A percentile compares a stretch with the other conserved stretches of the same genome.
phyloP scores from a whole-genome alignment of 1,140 invertebrate genomes.

The Pseudomyrmex pallidus region DNA sequence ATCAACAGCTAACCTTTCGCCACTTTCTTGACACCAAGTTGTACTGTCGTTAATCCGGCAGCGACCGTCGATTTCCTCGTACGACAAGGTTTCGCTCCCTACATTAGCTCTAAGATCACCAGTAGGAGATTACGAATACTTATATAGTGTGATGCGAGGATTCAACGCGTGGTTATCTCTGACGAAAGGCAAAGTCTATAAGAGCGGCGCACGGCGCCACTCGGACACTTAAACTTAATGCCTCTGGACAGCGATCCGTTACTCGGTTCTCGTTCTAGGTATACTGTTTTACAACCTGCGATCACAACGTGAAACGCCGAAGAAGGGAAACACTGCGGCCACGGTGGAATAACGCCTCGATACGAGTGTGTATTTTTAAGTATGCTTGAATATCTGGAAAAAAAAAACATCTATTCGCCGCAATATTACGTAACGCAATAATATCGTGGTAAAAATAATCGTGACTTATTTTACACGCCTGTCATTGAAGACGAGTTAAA shows the following conservation, averaged over 20 bases:
- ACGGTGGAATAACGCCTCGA: neutral
- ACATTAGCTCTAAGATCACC: slow-evolving; percentile 16
- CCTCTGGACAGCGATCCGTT: slow-evolving; percentile 59
- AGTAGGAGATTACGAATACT: slow-evolving; percentile 15
- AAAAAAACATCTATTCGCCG: slow-evolving; percentile 4
- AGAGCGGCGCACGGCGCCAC: slow-evolving; percentile 59
- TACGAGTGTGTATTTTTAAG: neutral
- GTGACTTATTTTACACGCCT: slow-evolving; percentile 2
- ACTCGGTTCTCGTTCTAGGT: slow-evolving; percentile 31
- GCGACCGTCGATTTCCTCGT: slow-evolving; percentile 17
- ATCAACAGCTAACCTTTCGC: slow-evolving; percentile 47
- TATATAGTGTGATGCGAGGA: neutral
- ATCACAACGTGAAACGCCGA: neutral
- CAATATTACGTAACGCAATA: too few relatives aligned
- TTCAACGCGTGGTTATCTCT: slow-evolving; percentile 1
- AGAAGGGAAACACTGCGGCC: neutral
- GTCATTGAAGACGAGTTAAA: slow-evolving; percentile 3
- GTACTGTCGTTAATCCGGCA: slow-evolving; percentile 56
- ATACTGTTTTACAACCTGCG: slow-evolving; percentile 31
- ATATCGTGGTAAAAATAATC: too few relatives aligned
- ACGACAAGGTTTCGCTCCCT: slow-evolving; percentile 18
- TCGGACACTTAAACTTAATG: slow-evolving; percentile 67
- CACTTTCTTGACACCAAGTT: slow-evolving; percentile 22
- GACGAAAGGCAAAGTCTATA: slow-evolving; percentile 17
- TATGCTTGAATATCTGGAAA: neutral